phyloP scores from a whole-genome alignment of 2,113 vertebrate species.

The Tamias sibiricus region DNA sequence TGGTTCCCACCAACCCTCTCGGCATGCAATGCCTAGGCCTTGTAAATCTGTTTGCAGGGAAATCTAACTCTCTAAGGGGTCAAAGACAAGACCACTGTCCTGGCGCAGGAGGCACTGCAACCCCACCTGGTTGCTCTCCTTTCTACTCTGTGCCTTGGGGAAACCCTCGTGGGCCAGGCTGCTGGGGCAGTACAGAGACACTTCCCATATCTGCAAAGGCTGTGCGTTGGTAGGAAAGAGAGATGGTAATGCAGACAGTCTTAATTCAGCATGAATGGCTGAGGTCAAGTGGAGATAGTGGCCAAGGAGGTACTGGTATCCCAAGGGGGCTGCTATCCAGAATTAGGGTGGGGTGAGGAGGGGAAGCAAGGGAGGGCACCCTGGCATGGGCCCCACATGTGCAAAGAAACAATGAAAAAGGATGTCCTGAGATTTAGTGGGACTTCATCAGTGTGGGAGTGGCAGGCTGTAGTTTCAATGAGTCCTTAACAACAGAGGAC shows the following conservation, averaged over 20 bases:
- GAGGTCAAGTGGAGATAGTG: background rate
- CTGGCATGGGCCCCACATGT: background rate
- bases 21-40: background rate
- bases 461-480: background rate
- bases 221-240: background rate
- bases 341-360: background rate
- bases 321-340: background rate
- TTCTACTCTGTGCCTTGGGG: no score
- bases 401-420: background rate
- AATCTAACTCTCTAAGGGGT: background rate
- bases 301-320: background rate
- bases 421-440: background rate
- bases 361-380: background rate
- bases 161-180: background rate
- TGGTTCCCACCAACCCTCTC: background rate
- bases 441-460: background rate
- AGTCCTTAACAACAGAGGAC: background rate
- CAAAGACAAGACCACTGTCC: background rate
- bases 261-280: background rate
- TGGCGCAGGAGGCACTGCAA: background rate
- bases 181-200: accelerated
- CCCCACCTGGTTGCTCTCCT: background rate
- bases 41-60: no score
- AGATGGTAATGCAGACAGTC: background rate
- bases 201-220: background rate